These are phyloP conservation scores for Nyctereutes procyonoides DNA, from an alignment of 2,113 vertebrate genomes.

Conservation along the genomic window DNA sequence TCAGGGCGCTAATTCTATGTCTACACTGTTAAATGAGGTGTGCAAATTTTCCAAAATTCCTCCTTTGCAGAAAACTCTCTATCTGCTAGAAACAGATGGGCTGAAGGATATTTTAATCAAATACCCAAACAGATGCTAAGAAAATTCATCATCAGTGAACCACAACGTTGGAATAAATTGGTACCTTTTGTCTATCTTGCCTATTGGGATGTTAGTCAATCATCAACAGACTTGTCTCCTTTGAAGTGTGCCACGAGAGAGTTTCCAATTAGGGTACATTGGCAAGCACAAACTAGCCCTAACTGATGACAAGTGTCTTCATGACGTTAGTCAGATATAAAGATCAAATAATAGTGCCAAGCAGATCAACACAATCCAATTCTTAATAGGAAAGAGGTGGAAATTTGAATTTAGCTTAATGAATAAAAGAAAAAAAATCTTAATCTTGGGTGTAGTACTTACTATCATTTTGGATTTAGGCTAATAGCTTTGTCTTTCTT, in stretches of 20 bases:
- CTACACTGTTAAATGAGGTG: constrained; percentile 85
- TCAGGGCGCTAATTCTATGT: constrained; percentile 83
- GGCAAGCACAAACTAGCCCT: not conserved
- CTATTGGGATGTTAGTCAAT: constrained; percentile 78
- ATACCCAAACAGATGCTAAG: constrained; percentile 85
- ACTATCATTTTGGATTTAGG: not conserved
- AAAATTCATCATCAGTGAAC: constrained; percentile 85
- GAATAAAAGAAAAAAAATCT: not conserved
- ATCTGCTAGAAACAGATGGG: constrained; percentile 86
- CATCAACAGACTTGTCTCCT: constrained; percentile 68
- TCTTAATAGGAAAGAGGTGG: not conserved
- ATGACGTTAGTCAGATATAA: constrained; percentile 22
- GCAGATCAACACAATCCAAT: not conserved
- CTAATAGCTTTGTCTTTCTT: not conserved
- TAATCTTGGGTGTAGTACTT: not conserved
- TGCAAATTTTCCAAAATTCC: constrained; percentile 79
- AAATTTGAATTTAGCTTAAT: not conserved
- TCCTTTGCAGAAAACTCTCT: constrained; percentile 67
- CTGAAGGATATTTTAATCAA: constrained; percentile 84
- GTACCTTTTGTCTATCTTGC: constrained; percentile 83
- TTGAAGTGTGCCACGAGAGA: constrained; percentile 56
- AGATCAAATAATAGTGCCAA: not conserved
- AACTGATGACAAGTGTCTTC: constrained; percentile 46
- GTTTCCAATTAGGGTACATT: constrained; percentile 59
- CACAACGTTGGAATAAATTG: constrained; percentile 83